Evolutionary conservation across 2,888 invertebrate species (phyloP), one percentile per base, ranked within the genome.

Genomic region (Thecocarcelia acutangulata): DNA sequence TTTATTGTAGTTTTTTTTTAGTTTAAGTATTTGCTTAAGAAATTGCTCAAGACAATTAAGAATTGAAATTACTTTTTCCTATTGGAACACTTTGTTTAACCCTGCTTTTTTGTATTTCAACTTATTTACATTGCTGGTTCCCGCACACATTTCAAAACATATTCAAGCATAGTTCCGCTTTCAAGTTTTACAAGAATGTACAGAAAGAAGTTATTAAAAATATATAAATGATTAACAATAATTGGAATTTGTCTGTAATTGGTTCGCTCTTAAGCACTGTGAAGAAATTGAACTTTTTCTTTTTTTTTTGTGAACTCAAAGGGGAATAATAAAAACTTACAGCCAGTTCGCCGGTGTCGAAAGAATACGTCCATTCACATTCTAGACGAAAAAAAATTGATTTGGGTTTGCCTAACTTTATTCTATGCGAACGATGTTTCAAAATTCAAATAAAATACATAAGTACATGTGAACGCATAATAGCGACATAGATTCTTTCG

Each of bases 161-260:
- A 42, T 21, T 69, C 63, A 74, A 80, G 69, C 74, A 69, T 80
- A 74, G 69, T 80, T 80, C 80, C 80, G 80, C 72, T 73, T 72
- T 59, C 3, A 48, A 11, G 3, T 44, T 72, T 24, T 52, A 8
- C 33, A 42, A 19, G n/a, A 13, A 42, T 24, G 13, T 28, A 48
- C 8, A 48, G 40, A 61, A 69, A 48, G 40, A 61, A 69, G 6
- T 40, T 40, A 52, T n/a, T 8, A 33, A 33, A 15, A 58, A 48
- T 1, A 24, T 15, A 44, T 13, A 19, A 42, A 37, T 46, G 13
- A 64, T 68, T 76, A 68, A 69, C 63, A 69, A 76, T 69, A 33
- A 44, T 50, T 58, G 58, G 33, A 48, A 68, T 21, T 52, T 42
- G 28, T 8, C 3, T 17, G 15, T 40, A 50, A 40, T 24, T n/a